Conservation (phyloP, 2,888 invertebrate species). For the Morpho helenor region DNA sequence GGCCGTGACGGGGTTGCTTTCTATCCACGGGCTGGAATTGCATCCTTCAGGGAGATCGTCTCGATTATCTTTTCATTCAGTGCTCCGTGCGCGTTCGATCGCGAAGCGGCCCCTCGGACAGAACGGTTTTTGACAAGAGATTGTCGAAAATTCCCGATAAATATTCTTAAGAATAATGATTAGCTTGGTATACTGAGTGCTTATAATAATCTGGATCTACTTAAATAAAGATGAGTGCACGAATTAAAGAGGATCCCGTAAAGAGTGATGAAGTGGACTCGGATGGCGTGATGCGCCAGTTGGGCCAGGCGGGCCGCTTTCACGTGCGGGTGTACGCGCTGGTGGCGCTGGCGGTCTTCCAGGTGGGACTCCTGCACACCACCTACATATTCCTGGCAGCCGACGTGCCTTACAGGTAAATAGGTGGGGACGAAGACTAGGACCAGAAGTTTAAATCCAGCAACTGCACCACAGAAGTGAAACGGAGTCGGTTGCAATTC, state of each 20-base stretch:
- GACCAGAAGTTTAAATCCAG: not conserved
- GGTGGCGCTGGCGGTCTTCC: conserved; percentile 63
- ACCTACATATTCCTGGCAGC: conserved; percentile 80
- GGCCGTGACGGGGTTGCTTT: conserved; percentile 26
- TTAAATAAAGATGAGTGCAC: no score
- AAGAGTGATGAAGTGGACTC: conserved; percentile 39
- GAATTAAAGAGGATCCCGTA: not conserved
- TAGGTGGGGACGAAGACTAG: not conserved
- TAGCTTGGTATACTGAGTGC: no score
- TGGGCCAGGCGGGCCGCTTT: conserved; percentile 59
- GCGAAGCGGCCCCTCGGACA: not conserved
- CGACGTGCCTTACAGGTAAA: conserved; percentile 75
- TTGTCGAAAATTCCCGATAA: no score
- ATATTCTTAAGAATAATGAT: no score
- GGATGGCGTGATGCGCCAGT: conserved; percentile 42
- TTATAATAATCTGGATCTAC: no score
- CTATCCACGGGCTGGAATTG: conserved; percentile 19
- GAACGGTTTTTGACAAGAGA: no score
- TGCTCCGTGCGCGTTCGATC: conserved; percentile 12
- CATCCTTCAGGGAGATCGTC: conserved; percentile 12
- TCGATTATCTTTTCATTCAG: conserved; percentile 13
- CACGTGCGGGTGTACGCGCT: conserved; percentile 47
- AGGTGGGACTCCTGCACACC: conserved; percentile 75
- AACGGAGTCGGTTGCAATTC: no score
- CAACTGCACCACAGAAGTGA: no score